These are phyloP conservation scores for Xestia rhomboidea DNA, from an alignment of 2,888 invertebrate species.

Conservation along the genomic window DNA sequence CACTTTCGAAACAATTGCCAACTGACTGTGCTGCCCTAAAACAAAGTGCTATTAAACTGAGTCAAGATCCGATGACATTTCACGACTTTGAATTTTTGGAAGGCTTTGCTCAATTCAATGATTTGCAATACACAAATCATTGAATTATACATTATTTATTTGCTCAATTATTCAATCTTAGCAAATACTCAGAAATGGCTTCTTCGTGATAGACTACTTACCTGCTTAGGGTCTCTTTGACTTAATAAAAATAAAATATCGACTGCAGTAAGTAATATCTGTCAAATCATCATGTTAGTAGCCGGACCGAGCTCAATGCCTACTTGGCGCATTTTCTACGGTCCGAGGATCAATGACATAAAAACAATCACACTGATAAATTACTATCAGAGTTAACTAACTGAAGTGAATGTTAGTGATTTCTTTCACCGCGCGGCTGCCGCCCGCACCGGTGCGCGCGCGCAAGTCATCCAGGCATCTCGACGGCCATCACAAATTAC, in stretches of 20 bases:
- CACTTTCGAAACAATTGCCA: constrained; percentile 72
- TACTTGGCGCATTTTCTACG: constrained; percentile 66
- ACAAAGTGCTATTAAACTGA: constrained; percentile 39
- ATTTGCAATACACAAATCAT: constrained; percentile 20
- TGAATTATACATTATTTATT: background rate
- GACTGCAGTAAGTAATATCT: constrained; percentile 23
- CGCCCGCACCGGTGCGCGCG: constrained; percentile 68
- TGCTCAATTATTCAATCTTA: background rate
- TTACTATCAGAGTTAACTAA: constrained; percentile 78
- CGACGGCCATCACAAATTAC: constrained; percentile 87
- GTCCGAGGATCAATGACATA: constrained; percentile 74
- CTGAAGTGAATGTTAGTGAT: constrained; percentile 77
- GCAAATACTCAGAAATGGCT: constrained; percentile 21
- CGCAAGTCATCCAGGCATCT: constrained; percentile 88
- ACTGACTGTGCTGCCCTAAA: constrained; percentile 54
- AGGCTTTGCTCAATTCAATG: background rate
- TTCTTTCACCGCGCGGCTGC: constrained; percentile 81
- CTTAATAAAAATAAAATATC: constrained; percentile 25
- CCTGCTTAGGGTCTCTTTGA: constrained; percentile 6
- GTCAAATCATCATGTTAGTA: constrained; percentile 62
- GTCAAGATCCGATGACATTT: constrained; percentile 39
- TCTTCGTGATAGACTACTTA: constrained; percentile 33
- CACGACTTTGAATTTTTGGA: constrained; percentile 27
- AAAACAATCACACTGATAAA: constrained; percentile 85
- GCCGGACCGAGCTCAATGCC: constrained; percentile 58